Base-by-base conservation (phyloP, 2,797 vertebrate species). In the Esox lucius region DNA sequence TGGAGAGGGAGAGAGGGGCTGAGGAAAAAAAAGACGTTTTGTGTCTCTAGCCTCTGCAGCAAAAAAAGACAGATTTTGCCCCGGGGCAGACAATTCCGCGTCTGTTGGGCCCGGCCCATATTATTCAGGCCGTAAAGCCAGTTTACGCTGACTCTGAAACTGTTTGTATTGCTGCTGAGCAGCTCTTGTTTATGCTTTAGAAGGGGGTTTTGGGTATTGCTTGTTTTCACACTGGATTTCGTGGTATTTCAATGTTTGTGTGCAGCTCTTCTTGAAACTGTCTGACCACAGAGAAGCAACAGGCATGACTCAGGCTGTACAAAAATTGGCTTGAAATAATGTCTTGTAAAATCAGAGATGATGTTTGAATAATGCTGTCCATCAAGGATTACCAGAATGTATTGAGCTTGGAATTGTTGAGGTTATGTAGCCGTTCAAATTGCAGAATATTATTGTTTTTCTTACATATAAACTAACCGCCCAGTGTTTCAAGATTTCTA, bases 71-170 rank as follows among this genome's bases (percentile, higher is more conserved):
- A 69, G 75, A 78, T 78, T 82, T 75, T 86, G 78, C 77, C 83
- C 71, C 72, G 70, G 66, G 78, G 51, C 65, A 75, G 75, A 89
- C 84, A 87, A 86, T 86, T 69, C 78, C 59, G 73, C 74, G 76
- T 84, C 80, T 89, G 85, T 89, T 83, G 70, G 81, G 75, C 72
- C 76, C 42, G 51, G 72, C 83, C 77, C 80, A 80, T 82, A 81
- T 84, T 83, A 75, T 87, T 68, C 65, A 72, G 73, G 61, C 71
- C 70, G 79, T 81, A 83, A 83, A 82, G 82, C 75, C 77, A 86
- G 84, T 89, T 87, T 83, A 86, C 82, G 81, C 78, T 89, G 78
- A 80, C 74, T 86, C 70, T 73, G 78, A 84, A 83, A 85, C 81
- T 87, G 84, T 89, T 86, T 85, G 82, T 78, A 80, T 86, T 85